Conservation (phyloP, 2,113 vertebrate genomes). For the Martes martes region DNA sequence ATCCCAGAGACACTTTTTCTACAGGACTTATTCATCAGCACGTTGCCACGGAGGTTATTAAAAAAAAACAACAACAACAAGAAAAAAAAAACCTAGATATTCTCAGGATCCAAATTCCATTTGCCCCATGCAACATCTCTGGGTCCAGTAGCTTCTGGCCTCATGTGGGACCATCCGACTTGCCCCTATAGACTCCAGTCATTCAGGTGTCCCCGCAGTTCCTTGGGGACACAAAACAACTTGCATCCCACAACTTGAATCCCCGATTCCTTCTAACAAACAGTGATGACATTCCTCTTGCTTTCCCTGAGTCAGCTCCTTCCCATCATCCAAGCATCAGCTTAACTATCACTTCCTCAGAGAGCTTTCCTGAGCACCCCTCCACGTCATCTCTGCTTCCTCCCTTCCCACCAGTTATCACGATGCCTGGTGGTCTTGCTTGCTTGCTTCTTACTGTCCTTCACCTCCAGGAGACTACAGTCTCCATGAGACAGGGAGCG, state of each 20-base stretch:
- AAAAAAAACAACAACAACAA: neutral
- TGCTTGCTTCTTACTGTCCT: neutral
- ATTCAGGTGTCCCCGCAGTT: neutral
- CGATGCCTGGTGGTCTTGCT: too few relatives aligned
- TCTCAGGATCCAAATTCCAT: neutral
- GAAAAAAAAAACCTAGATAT: neutral
- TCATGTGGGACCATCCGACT: neutral
- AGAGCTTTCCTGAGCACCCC: neutral
- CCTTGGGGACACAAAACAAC: neutral
- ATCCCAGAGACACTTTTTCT: neutral
- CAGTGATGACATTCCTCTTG: neutral
- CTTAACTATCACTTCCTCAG: neutral
- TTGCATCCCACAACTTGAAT: too few relatives aligned
- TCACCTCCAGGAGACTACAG: neutral
- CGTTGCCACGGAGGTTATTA: neutral
- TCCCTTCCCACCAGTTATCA: neutral
- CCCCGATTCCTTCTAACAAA: neutral
- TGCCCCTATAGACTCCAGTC: neutral
- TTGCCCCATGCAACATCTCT: too few relatives aligned
- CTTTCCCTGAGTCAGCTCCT: neutral
- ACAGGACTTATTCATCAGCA: neutral
- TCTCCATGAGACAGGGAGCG: too few relatives aligned
- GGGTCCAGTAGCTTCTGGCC: neutral
- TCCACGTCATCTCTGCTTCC: rapidly evolving
- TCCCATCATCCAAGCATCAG: too few relatives aligned